These are phyloP conservation scores for Chelonoidis abingdonii DNA, from an alignment of 2,113 vertebrate species.

Conservation along the genomic window DNA sequence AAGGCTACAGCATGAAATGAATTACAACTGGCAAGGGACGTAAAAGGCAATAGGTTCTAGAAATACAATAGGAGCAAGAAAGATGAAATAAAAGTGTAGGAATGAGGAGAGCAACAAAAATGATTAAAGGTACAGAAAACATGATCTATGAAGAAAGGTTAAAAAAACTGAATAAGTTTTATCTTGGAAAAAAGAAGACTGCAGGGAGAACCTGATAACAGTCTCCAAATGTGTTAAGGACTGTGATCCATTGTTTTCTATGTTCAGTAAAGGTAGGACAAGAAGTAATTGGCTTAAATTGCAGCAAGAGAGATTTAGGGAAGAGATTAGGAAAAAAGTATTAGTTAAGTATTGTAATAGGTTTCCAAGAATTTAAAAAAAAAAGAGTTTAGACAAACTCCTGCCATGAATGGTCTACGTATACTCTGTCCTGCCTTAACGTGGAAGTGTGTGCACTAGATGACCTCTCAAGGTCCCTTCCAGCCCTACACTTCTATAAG, in stretches of 20 bases:
- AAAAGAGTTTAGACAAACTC: no score
- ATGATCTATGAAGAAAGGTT: neutral
- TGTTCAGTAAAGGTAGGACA: neutral
- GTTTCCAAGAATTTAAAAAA: no score
- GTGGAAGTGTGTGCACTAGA: no score
- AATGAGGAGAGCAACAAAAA: neutral
- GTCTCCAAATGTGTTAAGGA: neutral
- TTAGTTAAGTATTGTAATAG: no score
- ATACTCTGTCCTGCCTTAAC: no score
- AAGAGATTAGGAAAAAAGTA: neutral
- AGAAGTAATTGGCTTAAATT: neutral
- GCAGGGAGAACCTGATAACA: neutral
- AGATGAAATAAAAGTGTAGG: neutral
- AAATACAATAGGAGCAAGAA: neutral
- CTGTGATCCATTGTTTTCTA: neutral
- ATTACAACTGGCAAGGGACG: neutral
- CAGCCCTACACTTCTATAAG: no score
- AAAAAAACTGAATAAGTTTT: neutral
- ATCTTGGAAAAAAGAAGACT: neutral
- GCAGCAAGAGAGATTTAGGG: neutral
- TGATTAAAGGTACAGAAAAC: no score
- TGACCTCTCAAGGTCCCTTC: no score
- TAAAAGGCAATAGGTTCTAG: neutral
- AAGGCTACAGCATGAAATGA: neutral
- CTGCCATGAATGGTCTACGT: no score